Evolutionary conservation across 2,888 invertebrate species (phyloP).

Genomic region (Vesta saturnalis): DNA sequence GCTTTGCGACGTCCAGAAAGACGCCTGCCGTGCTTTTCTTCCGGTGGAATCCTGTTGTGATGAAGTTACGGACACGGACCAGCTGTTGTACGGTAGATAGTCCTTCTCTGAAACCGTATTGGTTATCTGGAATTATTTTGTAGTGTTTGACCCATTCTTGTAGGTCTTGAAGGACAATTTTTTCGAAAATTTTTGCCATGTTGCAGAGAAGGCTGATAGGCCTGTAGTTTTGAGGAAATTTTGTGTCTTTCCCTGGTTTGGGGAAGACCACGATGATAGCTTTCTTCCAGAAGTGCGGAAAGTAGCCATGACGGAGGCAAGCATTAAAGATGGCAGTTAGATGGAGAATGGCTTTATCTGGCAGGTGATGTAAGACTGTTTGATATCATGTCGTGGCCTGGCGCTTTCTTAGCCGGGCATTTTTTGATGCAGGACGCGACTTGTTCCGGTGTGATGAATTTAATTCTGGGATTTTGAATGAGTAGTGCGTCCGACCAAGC

Average conservation of each 20-base stretch:
- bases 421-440: background rate
- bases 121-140: conserved; percentile 26
- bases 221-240: background rate
- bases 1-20: too few relatives aligned
- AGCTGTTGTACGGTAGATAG: conserved; percentile 51
- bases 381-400: background rate
- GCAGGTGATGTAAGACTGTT: background rate
- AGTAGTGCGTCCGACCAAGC: too few relatives aligned
- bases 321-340: background rate
- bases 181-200: background rate
- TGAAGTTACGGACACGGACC: too few relatives aligned
- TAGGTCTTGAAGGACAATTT: background rate
- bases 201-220: background rate
- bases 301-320: background rate
- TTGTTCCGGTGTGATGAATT: background rate
- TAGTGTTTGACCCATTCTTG: background rate
- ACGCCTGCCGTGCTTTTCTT: too few relatives aligned
- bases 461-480: background rate
- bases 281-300: background rate
- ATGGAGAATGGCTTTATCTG: background rate
- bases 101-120: conserved; percentile 50
- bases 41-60: too few relatives aligned
- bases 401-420: background rate
- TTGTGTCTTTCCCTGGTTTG: background rate
- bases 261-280: background rate